A percentile compares a stretch with the other conserved stretches of the same genome.
Conservation (phyloP, 2,113 vertebrate genomes). For the Petrocephalus microphthalmus region DNA sequence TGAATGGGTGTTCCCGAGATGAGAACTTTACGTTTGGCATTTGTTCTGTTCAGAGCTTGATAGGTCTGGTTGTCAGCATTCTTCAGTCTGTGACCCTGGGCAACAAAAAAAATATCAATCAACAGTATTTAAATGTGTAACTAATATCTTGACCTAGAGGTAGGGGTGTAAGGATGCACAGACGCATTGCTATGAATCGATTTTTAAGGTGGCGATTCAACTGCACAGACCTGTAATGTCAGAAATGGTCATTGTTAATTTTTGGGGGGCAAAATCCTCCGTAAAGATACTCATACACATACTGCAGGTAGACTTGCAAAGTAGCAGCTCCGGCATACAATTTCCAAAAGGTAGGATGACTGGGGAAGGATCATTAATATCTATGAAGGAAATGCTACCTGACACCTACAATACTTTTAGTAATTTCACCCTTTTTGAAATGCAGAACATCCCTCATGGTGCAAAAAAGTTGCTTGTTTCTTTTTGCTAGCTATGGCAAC, state of each 20-base stretch:
- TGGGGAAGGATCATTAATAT: not conserved
- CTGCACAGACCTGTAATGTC: not conserved
- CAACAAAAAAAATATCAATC: not conserved
- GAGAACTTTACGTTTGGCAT: conserved; percentile 79
- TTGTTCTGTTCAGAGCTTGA: conserved; percentile 82
- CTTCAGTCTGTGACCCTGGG: conserved; percentile 88
- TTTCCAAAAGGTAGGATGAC: not conserved
- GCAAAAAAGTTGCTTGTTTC: not conserved
- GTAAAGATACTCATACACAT: not conserved
- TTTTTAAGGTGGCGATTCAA: not conserved
- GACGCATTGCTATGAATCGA: not conserved
- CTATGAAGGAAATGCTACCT: not conserved
- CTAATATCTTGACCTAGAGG: not conserved
- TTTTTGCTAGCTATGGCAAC: not conserved
- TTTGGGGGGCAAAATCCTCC: not conserved
- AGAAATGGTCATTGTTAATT: not conserved
- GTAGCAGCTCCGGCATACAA: not conserved
- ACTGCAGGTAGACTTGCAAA: not conserved
- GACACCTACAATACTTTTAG: not conserved
- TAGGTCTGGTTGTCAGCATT: conserved; percentile 98
- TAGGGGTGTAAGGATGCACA: not conserved
- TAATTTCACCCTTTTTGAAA: too few species aligned
- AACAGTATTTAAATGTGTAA: not conserved
- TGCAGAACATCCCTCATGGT: too few species aligned
- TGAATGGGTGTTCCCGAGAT: conserved; percentile 96